Evolutionary conservation across 1,140 invertebrate species (phyloP).

Genomic region (Heliconius hewitsoni): DNA sequence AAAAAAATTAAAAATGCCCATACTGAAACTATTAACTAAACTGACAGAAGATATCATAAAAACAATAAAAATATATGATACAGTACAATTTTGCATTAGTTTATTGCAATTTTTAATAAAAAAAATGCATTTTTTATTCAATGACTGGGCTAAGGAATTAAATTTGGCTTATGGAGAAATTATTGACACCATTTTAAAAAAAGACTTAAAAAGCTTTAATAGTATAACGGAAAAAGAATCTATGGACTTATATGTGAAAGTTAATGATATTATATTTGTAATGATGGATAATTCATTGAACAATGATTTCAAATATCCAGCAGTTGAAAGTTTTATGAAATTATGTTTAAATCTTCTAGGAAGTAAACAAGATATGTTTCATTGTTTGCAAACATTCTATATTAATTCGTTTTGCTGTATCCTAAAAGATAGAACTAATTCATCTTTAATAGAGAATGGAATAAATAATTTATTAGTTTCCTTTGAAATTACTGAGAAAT

Average conservation of each 20-base stretch:
- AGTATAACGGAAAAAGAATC: constrained; percentile 46
- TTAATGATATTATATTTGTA: constrained; percentile 62
- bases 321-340: constrained; percentile 44
- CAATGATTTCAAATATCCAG: constrained; percentile 45
- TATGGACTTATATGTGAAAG: constrained; percentile 56
- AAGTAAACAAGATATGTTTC: constrained; percentile 50
- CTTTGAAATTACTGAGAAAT: constrained; percentile 54
- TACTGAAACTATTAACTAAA: constrained; percentile 59
- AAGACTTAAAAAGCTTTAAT: constrained; percentile 49
- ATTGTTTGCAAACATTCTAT: constrained; percentile 63
- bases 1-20: constrained; percentile 48
- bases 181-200: constrained; percentile 49
- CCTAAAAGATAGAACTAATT: constrained; percentile 46
- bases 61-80: constrained; percentile 58
- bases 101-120: constrained; percentile 58
- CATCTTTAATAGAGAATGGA: constrained; percentile 45
- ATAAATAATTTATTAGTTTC: constrained; percentile 49
- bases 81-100: constrained; percentile 53
- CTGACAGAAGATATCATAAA: constrained; percentile 57
- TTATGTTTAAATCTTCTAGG: constrained; percentile 45
- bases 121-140: constrained; percentile 61
- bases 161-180: constrained; percentile 49
- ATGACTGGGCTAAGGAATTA: constrained; percentile 43
- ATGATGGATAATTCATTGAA: constrained; percentile 57
- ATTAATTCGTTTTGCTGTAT: constrained; percentile 58